These are phyloP conservation scores for Mimumesa dahlbomi DNA, from an alignment of 2,888 invertebrate species.

Conservation along the genomic window DNA sequence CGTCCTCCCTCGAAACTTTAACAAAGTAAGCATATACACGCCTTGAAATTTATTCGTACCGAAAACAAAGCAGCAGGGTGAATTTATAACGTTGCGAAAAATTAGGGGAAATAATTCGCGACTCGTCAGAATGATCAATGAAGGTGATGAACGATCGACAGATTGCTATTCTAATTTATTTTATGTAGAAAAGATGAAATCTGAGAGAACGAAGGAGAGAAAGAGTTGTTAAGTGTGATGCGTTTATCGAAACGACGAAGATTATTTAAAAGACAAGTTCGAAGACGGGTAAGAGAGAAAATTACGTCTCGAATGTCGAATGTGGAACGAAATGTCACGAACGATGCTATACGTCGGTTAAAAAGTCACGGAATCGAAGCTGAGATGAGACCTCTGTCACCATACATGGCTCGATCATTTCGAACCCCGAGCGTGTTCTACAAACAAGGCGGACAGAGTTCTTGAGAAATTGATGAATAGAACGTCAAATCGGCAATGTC, in stretches of 20 bases:
- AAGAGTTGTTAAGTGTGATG: background rate
- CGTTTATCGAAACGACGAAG: background rate
- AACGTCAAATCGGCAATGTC: background rate
- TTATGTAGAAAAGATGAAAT: conserved; percentile 34
- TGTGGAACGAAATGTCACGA: background rate
- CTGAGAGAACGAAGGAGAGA: conserved; percentile 28
- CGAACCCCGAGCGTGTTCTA: no score
- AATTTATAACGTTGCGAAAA: background rate
- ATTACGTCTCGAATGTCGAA: background rate
- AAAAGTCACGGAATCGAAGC: background rate
- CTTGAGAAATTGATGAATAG: background rate
- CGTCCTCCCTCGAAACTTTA: conserved; percentile 96
- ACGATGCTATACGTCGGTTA: background rate
- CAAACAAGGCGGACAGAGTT: background rate
- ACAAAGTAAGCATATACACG: conserved; percentile 87
- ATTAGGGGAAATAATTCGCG: no score
- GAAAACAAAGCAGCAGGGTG: no score
- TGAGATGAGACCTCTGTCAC: background rate
- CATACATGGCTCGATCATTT: background rate
- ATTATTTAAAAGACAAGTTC: background rate
- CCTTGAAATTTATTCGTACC: conserved; percentile 14
- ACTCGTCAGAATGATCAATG: no score
- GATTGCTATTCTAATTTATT: conserved; percentile 34
- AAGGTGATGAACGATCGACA: background rate
- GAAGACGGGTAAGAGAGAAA: background rate